A percentile compares a stretch with the other conserved stretches of the same genome.
phyloP scores from a whole-genome alignment of 2,797 vertebrate genomes.

The Notoglanidium macrostoma region DNA sequence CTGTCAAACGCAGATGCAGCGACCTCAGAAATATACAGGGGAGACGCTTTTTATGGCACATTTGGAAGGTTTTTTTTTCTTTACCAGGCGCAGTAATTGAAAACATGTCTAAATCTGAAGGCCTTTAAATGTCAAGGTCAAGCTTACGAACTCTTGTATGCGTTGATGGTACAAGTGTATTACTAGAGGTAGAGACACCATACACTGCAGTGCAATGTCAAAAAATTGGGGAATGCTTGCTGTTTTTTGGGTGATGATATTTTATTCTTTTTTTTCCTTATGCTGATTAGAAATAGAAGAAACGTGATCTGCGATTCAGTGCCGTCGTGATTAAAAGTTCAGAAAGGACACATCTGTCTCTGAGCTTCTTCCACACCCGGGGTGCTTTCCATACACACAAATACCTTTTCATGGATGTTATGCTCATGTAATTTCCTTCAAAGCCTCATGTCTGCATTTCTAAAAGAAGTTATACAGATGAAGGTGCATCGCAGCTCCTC shows the following conservation, averaged over 20 bases:
- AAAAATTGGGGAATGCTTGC: background rate
- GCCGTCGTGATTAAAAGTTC: slow-evolving; percentile 33
- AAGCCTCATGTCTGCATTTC: slow-evolving; percentile 44
- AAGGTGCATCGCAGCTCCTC: slow-evolving; percentile 47
- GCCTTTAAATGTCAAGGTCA: slow-evolving; percentile 61
- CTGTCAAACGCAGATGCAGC: slow-evolving; percentile 37
- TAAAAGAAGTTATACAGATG: slow-evolving; percentile 35
- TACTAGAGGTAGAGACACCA: slow-evolving; percentile 38
- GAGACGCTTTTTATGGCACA: slow-evolving; percentile 47
- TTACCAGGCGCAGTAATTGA: slow-evolving; percentile 51
- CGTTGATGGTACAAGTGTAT: slow-evolving; percentile 49
- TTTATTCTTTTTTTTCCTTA: background rate
- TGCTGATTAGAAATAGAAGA: slow-evolving; percentile 5
- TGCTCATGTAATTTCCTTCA: slow-evolving; percentile 31
- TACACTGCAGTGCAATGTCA: slow-evolving; percentile 1
- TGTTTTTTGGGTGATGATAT: background rate
- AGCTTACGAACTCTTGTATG: slow-evolving; percentile 50
- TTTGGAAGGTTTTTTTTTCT: slow-evolving; percentile 38
- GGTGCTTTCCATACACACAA: slow-evolving; percentile 9
- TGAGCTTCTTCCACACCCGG: background rate
- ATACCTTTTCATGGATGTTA: slow-evolving; percentile 30
- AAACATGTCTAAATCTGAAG: slow-evolving; percentile 55
- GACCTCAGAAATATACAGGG: slow-evolving; percentile 45
- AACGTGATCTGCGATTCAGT: background rate
- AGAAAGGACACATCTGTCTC: slow-evolving; percentile 12